Percentiles rank a stretch among this genome's conserved stretches.
phyloP scores from a whole-genome alignment of 2,888 invertebrate genomes.

The Dasysyrphus tricinctus region DNA sequence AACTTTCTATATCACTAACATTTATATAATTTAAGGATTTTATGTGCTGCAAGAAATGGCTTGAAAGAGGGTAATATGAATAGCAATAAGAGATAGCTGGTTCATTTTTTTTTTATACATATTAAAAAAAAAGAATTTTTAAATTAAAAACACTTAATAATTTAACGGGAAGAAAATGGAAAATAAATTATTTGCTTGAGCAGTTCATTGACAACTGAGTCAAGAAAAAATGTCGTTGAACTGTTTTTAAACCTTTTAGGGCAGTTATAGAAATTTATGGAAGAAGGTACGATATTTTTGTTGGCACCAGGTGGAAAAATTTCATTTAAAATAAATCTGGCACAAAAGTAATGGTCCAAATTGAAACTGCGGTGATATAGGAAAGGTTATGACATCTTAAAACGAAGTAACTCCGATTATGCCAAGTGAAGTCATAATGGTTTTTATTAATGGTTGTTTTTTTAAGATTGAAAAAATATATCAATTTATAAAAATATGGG shows the following conservation, averaged over 20 bases:
- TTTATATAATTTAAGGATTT: slow-evolving; percentile 7
- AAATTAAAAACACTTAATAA: not conserved
- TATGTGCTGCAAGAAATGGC: slow-evolving; percentile 24
- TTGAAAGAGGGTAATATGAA: not conserved
- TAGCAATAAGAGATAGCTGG: slow-evolving; percentile 1
- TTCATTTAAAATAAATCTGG: not conserved
- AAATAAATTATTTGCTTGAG: not conserved
- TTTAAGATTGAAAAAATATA: too few relatives aligned
- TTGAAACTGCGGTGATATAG: too few relatives aligned
- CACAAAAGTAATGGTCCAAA: too few relatives aligned
- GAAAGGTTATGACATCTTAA: too few relatives aligned
- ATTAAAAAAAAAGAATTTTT: not conserved
- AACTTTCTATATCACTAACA: not conserved
- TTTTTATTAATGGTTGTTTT: too few relatives aligned
- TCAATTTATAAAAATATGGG: too few relatives aligned
- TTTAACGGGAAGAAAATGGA: not conserved
- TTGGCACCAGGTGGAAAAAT: not conserved
- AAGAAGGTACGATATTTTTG: not conserved
- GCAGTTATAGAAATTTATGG: not conserved
- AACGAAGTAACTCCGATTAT: too few relatives aligned
- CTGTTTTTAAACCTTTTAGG: not conserved
- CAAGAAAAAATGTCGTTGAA: not conserved
- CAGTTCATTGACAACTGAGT: not conserved
- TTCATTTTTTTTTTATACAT: not conserved
- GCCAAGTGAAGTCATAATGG: too few relatives aligned